Evolutionary conservation across 1,140 invertebrate species (phyloP), one percentile per base, ranked within the genome.

Genomic region (Drosophila lini): DNA sequence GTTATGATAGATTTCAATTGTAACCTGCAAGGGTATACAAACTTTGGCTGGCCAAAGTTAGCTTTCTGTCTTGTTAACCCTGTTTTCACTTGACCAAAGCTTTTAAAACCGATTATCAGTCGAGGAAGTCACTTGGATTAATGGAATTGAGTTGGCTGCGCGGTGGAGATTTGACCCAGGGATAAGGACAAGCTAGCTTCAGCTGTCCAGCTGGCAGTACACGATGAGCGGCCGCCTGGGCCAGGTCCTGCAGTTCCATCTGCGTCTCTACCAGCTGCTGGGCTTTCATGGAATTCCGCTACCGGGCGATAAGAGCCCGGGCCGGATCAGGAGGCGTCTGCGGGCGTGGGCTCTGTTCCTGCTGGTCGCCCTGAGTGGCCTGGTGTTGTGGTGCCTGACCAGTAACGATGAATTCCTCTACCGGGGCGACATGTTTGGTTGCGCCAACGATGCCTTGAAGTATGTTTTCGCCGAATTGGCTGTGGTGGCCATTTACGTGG

Each of bases 181-280:
- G 50, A 57, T 78, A 71, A 62, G 42, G 42, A 41, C 47, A 63
- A 57, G 15, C 7, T 6, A 5, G 15, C n/a, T 28, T 48, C 11
- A 19, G 4, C 9, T 11, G 34, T 10, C 25, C 34, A 10, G 40
- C n/a, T 11, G 16, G 28, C 38, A 78, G 69, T 76, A 40, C 48
- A 83, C 60, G 57, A 86, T 89, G 80, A 63, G 69, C 41, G 31
- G 52, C 25, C 56, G 32, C 11, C 31, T 78, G 40, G 80, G 52
- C 32, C 69, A 62, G 42, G 78, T 90, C 50, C 59, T 90, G 71
- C 55, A 77, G 36, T 74, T 52, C 53, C 84, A 91, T 40, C 32
- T 82, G 69, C 78, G 88, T 10, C 68, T 84, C 19, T 88, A 77
- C 69, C 88, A 91, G 61, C 16, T 79, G 63, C 50, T 91, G 4